Evolutionary conservation across 2,113 vertebrate species (phyloP).

Genomic region (Etheostoma spectabile): DNA sequence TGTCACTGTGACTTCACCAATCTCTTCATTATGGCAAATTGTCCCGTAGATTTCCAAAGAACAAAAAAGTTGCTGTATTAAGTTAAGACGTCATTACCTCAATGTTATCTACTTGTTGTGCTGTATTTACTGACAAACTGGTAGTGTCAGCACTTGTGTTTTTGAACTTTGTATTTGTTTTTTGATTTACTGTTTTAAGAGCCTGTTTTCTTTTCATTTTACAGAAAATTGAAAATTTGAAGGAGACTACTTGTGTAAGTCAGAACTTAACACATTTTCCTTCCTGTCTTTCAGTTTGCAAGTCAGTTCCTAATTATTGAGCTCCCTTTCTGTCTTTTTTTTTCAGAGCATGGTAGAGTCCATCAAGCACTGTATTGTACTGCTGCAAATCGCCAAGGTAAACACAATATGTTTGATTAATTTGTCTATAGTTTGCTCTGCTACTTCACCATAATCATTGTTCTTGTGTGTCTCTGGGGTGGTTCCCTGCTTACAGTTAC

Average conservation of each 20-base stretch:
- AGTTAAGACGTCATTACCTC: neutral
- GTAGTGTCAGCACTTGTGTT: neutral
- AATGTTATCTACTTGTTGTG: neutral
- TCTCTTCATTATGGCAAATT: neutral
- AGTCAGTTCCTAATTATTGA: conserved; percentile 1
- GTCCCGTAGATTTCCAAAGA: neutral
- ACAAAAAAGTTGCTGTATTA: neutral
- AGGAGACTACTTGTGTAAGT: conserved; percentile 99
- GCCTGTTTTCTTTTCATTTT: conserved; percentile 36
- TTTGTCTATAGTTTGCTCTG: conserved; percentile 6
- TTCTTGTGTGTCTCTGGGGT: conserved; percentile 46
- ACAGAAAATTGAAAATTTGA: conserved; percentile 97
- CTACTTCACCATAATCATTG: conserved; percentile 34
- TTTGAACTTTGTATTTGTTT: conserved; percentile 9
- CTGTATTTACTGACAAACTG: conserved; percentile 8
- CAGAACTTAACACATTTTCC: conserved; percentile 17
- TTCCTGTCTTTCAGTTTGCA: conserved; percentile 23
- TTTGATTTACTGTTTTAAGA: conserved; percentile 7
- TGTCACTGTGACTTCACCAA: neutral
- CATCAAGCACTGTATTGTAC: conserved; percentile 99
- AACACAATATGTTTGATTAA: conserved; percentile 57
- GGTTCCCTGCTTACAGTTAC: conserved; percentile 65
- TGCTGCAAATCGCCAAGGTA: conserved; percentile 99
- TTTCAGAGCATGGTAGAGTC: conserved; percentile 99
- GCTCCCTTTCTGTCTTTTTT: conserved; percentile 65